A percentile compares a stretch with the other conserved stretches of the same genome.
phyloP scores from a whole-genome alignment of 2,797 vertebrate species.

The Halcyon badia region DNA sequence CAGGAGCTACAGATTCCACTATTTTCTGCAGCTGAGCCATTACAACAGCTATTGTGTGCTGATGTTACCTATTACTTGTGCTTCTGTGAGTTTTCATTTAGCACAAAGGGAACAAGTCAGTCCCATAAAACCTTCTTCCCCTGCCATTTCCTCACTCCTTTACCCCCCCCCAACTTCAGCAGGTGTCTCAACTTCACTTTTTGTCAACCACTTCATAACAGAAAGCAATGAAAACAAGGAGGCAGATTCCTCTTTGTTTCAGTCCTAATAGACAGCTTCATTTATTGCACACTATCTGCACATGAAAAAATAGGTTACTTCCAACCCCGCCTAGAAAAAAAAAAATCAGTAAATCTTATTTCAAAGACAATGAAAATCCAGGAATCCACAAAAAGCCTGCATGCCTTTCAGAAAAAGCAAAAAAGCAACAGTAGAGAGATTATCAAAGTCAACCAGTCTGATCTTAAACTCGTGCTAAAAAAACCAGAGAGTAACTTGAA shows the following conservation, averaged over 20 bases:
- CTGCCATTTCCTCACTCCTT: not conserved
- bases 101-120: not conserved
- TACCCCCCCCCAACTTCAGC: not conserved
- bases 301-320: constrained; percentile 2
- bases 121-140: not conserved
- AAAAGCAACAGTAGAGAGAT: not conserved
- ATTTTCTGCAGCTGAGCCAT: not conserved
- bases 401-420: not conserved
- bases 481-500: not conserved
- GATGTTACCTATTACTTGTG: not conserved
- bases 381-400: not conserved
- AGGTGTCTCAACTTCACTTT: not conserved
- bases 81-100: not conserved
- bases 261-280: not conserved
- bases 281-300: not conserved
- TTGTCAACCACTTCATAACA: not conserved
- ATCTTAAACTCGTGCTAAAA: not conserved
- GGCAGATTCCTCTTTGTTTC: not conserved
- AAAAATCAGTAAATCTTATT: not conserved
- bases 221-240: not conserved
- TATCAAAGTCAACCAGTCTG: not conserved
- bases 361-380: not conserved
- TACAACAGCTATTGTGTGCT: not conserved
- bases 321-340: not conserved
- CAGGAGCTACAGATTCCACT: not conserved